Base-by-base conservation (phyloP, 2,888 invertebrate species). In the Drosophila meridiana region DNA sequence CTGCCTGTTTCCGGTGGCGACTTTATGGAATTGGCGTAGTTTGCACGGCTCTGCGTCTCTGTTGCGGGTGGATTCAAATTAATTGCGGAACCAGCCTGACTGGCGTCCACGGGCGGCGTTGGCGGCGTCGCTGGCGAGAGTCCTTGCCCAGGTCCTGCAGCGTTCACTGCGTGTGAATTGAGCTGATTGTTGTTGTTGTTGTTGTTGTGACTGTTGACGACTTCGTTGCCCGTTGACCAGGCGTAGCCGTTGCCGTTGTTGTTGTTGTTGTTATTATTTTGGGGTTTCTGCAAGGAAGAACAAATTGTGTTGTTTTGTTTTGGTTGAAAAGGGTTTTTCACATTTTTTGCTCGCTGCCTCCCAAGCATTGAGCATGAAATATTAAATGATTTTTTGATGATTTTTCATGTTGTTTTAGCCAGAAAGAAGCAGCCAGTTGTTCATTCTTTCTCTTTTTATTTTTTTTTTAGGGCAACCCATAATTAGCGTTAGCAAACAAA, bases 11-110 rank as follows among this genome's bases (percentile, higher is more conserved):
- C 85, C 73, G 90, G 83, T 81, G 89, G 90, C 79, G 89, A 89
- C 70, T 89, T 88, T 82, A 80, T 69, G 70, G 87, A 78, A 73
- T 81, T 83, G 77, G 76, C 78, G 87, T 90, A 88, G 73, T 74
- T 82, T 32, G 84, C 56, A 71, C 87, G 89, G 78, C 82, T 62
- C 79, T 87, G 87, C 68, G 75, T 69, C 79, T 89, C 85, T 72
- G 77, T 65, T 70, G 88, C 86, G 87, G 90, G 89, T 73, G 82
- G 78, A 84, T 90, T 84, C 77, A 90, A 86, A 85, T 90, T 90
- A 80, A 85, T 88, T 80, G 82, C 77, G 73, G 89, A 76, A 64
- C 72, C 71, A 67, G 74, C 72, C 76, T 86, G 83, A 47, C 69
- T 68, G 55, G 58, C 71, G 58, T 79, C 69, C 45, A 68, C 80